phyloP scores from a whole-genome alignment of 2,888 invertebrate genomes.

The Chorisops tibialis region DNA sequence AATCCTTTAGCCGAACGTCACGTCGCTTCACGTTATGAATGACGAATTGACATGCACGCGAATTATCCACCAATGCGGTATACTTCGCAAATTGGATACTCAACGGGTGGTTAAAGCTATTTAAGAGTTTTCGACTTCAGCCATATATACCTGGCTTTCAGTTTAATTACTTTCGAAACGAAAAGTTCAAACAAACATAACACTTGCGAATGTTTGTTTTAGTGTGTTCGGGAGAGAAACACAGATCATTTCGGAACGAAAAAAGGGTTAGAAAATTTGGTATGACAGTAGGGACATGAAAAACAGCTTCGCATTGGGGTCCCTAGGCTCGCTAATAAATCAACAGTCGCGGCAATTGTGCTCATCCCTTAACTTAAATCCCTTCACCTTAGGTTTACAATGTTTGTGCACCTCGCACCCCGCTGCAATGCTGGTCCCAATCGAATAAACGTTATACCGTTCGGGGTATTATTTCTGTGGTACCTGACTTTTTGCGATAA shows the following conservation, averaged over 20 bases:
- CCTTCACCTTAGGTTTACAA: neutral
- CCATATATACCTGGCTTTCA: neutral
- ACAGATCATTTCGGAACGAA: neutral
- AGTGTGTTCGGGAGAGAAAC: neutral
- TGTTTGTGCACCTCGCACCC: neutral
- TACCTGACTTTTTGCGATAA: slow-evolving; percentile 34
- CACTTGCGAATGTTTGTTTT: neutral
- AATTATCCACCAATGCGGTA: neutral
- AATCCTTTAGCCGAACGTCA: slow-evolving; percentile 36
- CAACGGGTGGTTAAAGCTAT: neutral
- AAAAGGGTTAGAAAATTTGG: neutral
- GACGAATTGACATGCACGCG: slow-evolving; percentile 21
- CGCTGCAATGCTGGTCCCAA: neutral
- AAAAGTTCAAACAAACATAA: neutral
- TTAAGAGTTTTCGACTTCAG: neutral
- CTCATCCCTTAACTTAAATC: slow-evolving; percentile 18
- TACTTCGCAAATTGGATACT: slow-evolving; percentile 10
- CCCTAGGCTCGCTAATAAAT: slow-evolving; percentile 26
- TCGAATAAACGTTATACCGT: slow-evolving; percentile 17
- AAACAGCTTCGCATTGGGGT: neutral
- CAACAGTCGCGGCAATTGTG: slow-evolving; percentile 20
- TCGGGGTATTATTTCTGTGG: slow-evolving; percentile 21
- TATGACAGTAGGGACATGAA: neutral
- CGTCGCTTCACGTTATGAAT: slow-evolving; percentile 18
- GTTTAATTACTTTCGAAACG: neutral